Conservation (phyloP, 2,888 invertebrate genomes). For the Ferrisia virgata region DNA sequence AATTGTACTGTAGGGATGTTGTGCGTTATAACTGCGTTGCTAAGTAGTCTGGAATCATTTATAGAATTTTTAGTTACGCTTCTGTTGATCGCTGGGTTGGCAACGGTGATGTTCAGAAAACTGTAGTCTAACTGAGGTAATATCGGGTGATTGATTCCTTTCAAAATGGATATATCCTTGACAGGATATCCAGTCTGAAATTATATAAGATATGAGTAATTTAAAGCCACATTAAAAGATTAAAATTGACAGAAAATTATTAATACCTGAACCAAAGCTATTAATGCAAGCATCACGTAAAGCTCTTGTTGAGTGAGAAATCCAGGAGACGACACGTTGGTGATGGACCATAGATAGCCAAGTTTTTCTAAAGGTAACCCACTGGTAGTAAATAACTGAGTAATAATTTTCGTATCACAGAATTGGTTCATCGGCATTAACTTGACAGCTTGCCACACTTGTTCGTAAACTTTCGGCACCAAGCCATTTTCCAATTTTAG, state of each 20-base stretch:
- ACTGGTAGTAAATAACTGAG: slow-evolving; percentile 55
- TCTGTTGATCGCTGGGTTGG: slow-evolving; percentile 39
- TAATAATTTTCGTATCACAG: slow-evolving; percentile 51
- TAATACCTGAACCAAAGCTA: slow-evolving; percentile 55
- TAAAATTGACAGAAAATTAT: not conserved
- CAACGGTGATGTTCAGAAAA: slow-evolving; percentile 32
- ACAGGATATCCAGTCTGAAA: slow-evolving; percentile 52
- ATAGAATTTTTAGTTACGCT: not conserved
- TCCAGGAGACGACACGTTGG: slow-evolving; percentile 56
- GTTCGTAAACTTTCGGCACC: slow-evolving; percentile 54
- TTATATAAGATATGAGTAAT: not conserved
- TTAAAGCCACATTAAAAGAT: not conserved
- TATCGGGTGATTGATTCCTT: slow-evolving; percentile 51
- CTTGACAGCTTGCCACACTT: slow-evolving; percentile 55
- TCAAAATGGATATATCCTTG: slow-evolving; percentile 50
- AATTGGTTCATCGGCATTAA: slow-evolving; percentile 51
- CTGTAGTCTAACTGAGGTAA: slow-evolving; percentile 53
- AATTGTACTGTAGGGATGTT: not conserved
- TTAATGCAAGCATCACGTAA: slow-evolving; percentile 55
- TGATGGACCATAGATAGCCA: slow-evolving; percentile 57
- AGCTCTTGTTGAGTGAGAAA: slow-evolving; percentile 56
- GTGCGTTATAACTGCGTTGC: not conserved
- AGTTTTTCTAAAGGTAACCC: slow-evolving; percentile 56
- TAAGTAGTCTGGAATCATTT: not conserved
- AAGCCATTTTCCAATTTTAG: slow-evolving; percentile 54